Conservation (phyloP, 2,113 vertebrate genomes). For the Cavia porcellus region DNA sequence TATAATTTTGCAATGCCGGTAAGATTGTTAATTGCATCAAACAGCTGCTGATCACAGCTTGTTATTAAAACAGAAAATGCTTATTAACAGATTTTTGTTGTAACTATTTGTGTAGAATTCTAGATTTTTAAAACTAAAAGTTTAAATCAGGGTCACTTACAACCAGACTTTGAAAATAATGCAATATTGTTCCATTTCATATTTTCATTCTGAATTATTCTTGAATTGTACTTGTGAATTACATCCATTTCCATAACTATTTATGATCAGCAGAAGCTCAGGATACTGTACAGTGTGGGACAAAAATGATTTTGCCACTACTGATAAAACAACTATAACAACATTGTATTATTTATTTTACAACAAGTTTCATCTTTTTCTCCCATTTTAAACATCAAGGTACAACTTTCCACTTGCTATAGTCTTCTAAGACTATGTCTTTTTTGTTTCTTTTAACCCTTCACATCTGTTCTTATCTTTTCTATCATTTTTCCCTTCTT, state of each 20-base stretch:
- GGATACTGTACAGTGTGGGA: not conserved
- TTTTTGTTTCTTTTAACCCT: not conserved
- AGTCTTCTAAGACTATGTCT: not conserved
- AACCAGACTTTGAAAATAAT: not conserved
- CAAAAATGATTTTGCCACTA: slow-evolving; percentile 10
- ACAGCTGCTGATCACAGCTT: too few relatives aligned
- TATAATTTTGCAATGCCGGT: too few relatives aligned
- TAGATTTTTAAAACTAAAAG: slow-evolving; percentile 50
- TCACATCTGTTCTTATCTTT: not conserved
- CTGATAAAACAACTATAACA: not conserved
- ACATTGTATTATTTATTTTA: not conserved
- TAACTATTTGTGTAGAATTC: slow-evolving; percentile 1
- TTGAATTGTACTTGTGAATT: not conserved
- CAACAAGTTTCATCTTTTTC: not conserved
- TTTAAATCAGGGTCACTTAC: not conserved
- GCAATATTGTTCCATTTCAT: not conserved
- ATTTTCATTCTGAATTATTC: not conserved
- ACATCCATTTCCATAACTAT: not conserved
- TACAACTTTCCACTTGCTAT: not conserved
- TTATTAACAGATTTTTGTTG: not conserved
- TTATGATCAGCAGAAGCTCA: not conserved
- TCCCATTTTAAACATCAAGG: not conserved
- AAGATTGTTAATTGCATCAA: too few relatives aligned
- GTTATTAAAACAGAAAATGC: not conserved
- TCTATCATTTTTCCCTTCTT: not conserved